Evolutionary conservation across 2,888 invertebrate species (phyloP).

Genomic region (Drosophila meridiana): DNA sequence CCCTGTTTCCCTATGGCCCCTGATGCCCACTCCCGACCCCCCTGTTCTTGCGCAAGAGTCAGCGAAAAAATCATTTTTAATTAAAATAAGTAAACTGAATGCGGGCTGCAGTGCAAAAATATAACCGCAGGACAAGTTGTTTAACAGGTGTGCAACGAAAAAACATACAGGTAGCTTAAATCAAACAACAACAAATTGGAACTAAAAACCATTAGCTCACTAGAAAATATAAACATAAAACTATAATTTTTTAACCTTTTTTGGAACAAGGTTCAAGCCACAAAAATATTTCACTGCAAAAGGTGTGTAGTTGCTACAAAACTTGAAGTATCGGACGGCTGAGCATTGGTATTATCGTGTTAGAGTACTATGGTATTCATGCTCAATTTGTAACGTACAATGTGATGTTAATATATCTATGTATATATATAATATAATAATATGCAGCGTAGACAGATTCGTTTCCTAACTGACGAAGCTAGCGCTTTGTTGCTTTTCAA

Average conservation of each 20-base stretch:
- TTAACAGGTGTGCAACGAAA: constrained; percentile 7
- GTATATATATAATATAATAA: background rate
- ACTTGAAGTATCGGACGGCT: too few relatives aligned
- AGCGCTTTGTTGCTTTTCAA: background rate
- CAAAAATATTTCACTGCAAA: background rate
- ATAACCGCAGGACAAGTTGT: constrained; percentile 4
- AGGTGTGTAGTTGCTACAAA: background rate
- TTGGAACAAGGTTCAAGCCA: background rate
- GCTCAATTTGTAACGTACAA: background rate
- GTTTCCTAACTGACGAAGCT: background rate
- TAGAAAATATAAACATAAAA: background rate
- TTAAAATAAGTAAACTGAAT: constrained; percentile 49
- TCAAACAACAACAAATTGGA: background rate
- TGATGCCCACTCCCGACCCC: background rate
- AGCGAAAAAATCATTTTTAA: constrained; percentile 30
- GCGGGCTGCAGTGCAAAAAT: constrained; percentile 31
- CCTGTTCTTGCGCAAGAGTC: background rate
- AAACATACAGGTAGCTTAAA: background rate
- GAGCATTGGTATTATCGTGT: background rate
- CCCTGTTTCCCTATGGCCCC: background rate
- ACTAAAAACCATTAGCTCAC: background rate
- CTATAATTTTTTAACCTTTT: constrained; percentile 1
- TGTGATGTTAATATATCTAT: too few relatives aligned
- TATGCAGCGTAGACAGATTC: constrained; percentile 1
- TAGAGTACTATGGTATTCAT: background rate